These are phyloP conservation scores for Rhynchophorus ferrugineus DNA, from an alignment of 1,140 invertebrate genomes.

Conservation along the genomic window DNA sequence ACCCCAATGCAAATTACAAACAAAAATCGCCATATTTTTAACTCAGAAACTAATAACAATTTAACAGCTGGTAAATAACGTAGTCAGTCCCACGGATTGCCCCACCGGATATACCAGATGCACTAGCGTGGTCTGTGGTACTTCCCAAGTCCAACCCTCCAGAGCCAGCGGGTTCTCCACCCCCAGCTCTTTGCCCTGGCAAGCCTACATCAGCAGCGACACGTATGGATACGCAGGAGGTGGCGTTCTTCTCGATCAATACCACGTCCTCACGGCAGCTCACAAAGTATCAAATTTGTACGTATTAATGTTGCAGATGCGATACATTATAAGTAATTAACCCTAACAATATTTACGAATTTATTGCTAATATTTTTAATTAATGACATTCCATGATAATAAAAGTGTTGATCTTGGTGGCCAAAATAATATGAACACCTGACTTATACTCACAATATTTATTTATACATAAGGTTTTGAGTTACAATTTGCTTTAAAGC, in stretches of 20 bases:
- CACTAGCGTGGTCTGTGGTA: neutral
- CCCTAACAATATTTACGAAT: neutral
- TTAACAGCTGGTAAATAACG: neutral
- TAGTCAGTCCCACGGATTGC: slow-evolving; percentile 7
- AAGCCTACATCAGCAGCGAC: slow-evolving; percentile 33
- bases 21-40: no score
- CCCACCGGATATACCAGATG: slow-evolving; percentile 26
- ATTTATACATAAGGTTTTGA: no score
- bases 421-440: no score
- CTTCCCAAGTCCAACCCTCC: neutral
- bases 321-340: slow-evolving; percentile 25
- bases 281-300: slow-evolving; percentile 34
- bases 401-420: no score
- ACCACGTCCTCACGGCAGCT: slow-evolving; percentile 35
- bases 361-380: no score
- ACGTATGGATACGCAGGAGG: slow-evolving; percentile 32
- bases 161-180: neutral
- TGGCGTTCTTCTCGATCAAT: slow-evolving; percentile 34
- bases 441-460: no score
- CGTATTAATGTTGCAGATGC: no score
- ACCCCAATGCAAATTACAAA: no score
- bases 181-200: slow-evolving; percentile 29
- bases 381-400: no score
- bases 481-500: no score
- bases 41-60: no score